Evolutionary conservation across 2,888 invertebrate genomes (phyloP).

Genomic region (Pterobdella sp.): DNA sequence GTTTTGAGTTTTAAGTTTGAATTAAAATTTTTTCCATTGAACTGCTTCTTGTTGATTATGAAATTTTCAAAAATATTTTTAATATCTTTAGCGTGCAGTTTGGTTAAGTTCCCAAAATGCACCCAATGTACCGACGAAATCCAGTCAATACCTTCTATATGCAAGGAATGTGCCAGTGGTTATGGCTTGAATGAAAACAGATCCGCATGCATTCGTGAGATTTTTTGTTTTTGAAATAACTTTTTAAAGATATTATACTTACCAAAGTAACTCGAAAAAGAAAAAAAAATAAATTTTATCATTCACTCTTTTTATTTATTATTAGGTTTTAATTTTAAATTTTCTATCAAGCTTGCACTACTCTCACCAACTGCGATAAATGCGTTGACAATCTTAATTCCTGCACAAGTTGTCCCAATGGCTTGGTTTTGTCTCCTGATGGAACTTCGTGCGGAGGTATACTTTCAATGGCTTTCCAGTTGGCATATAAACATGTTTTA

Average conservation of each 20-base stretch:
- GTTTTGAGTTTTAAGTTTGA: too few species aligned
- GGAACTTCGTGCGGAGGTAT: slow-evolving; percentile 32
- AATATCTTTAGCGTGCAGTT: slow-evolving; percentile 28
- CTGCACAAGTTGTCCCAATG: slow-evolving; percentile 30
- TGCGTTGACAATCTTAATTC: slow-evolving; percentile 26
- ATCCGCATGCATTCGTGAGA: slow-evolving; percentile 28
- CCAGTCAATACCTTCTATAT: slow-evolving; percentile 22
- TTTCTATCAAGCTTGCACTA: slow-evolving; percentile 17
- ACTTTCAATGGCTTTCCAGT: neutral
- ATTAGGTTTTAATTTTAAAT: neutral
- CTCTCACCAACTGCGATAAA: slow-evolving; percentile 30
- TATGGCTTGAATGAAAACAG: slow-evolving; percentile 32
- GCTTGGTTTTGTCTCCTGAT: slow-evolving; percentile 29
- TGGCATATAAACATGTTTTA: neutral
- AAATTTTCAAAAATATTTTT: too few species aligned
- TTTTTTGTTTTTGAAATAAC: neutral
- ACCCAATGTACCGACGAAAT: slow-evolving; percentile 24
- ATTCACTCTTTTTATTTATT: neutral
- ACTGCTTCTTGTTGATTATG: too few species aligned
- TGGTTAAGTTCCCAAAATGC: slow-evolving; percentile 29
- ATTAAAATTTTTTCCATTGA: too few species aligned
- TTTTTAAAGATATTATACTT: neutral
- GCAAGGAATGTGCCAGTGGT: slow-evolving; percentile 28
- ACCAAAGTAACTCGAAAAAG: neutral
- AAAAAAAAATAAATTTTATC: neutral